Evolutionary conservation across 1,140 invertebrate genomes (phyloP).

Genomic region (Phortica variegata): DNA sequence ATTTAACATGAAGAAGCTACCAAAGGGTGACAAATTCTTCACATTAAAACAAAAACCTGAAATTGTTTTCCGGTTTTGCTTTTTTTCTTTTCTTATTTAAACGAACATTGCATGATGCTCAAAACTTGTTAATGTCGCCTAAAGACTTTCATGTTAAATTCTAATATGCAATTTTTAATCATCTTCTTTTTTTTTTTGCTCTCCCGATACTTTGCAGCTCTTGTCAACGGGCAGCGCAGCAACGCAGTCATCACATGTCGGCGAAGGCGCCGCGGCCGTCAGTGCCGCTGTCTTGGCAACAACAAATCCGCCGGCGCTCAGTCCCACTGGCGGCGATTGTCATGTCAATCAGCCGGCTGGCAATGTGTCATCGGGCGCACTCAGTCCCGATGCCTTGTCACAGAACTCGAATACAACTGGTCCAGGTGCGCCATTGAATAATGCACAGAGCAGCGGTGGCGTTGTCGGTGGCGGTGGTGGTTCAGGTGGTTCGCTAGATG

Average conservation of each 20-base stretch:
- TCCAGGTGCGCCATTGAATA: slow-evolving; percentile 40
- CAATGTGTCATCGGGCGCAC: slow-evolving; percentile 62
- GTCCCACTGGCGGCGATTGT: slow-evolving; percentile 47
- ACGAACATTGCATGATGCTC: too few species aligned
- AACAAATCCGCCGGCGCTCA: slow-evolving; percentile 47
- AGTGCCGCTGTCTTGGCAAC: slow-evolving; percentile 43
- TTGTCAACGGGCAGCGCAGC: slow-evolving; percentile 25
- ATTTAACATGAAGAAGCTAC: background rate
- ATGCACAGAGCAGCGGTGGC: slow-evolving; percentile 9
- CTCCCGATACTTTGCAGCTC: slow-evolving; percentile 24
- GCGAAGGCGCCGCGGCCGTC: slow-evolving; percentile 27
- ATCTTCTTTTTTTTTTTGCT: slow-evolving; percentile 4
- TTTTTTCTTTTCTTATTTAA: background rate
- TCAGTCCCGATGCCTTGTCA: slow-evolving; percentile 72
- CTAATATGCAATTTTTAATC: slow-evolving; percentile 1
- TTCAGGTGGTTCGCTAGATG: slow-evolving; percentile 38
- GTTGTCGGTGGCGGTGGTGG: slow-evolving; percentile 18
- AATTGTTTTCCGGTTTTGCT: too few species aligned
- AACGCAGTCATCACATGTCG: slow-evolving; percentile 34
- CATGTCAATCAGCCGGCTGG: slow-evolving; percentile 38
- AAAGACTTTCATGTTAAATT: too few species aligned
- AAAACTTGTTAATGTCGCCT: too few species aligned
- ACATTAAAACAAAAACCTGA: slow-evolving; percentile 16
- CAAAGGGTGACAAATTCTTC: slow-evolving; percentile 18
- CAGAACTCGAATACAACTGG: slow-evolving; percentile 63